phyloP scores from a whole-genome alignment of 2,797 vertebrate species.

The Malurus splendens region DNA sequence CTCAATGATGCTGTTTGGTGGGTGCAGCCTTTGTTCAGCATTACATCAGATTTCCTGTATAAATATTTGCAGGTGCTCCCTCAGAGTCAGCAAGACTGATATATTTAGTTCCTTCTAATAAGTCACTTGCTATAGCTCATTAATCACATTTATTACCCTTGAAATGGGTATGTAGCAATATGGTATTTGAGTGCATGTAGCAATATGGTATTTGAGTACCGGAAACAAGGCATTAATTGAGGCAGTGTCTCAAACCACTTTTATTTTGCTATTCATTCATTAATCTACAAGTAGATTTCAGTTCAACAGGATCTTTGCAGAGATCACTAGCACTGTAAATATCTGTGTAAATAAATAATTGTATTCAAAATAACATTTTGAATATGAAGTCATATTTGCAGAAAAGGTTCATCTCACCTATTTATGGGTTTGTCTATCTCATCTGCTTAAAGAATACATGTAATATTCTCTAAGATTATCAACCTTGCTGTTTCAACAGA shows the following conservation, averaged over 20 bases:
- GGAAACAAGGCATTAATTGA: conserved; percentile 19
- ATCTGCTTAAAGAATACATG: background rate
- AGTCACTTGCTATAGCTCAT: conserved; percentile 8
- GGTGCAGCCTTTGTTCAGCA: background rate
- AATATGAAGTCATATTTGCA: background rate
- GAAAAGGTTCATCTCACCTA: background rate
- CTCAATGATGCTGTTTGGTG: background rate
- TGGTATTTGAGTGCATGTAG: background rate
- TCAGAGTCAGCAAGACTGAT: background rate
- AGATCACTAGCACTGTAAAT: background rate
- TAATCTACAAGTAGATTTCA: background rate
- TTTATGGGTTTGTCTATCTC: background rate
- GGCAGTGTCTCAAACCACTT: background rate
- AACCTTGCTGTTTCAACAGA: background rate
- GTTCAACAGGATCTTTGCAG: background rate
- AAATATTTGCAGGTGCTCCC: conserved; percentile 11
- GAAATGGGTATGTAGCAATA: background rate
- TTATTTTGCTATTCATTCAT: conserved; percentile 10
- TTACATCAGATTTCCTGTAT: background rate
- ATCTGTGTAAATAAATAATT: background rate
- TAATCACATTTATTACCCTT: conserved; percentile 23
- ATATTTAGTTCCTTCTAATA: conserved; percentile 22
- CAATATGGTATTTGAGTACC: background rate
- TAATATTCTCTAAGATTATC: background rate
- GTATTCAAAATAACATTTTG: background rate